Percentiles rank a stretch among this genome's conserved stretches.
Conservation (phyloP, 2,888 invertebrate genomes). For the Caenorhabditis macrosperma region DNA sequence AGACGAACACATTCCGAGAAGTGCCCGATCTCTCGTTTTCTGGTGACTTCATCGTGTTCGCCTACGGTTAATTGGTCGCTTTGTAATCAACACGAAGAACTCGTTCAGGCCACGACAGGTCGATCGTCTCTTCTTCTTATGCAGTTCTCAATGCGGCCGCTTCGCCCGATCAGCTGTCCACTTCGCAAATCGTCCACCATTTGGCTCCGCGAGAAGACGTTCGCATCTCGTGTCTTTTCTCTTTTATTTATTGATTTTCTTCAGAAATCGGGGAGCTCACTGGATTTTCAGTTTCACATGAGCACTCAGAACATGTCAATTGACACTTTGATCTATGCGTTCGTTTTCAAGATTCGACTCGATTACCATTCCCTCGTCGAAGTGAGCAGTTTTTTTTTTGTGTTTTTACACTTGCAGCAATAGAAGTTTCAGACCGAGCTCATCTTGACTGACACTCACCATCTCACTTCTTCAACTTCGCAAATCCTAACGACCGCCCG, state of each 20-base stretch:
- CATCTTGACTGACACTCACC: constrained; percentile 30
- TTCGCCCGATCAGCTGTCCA: constrained; percentile 30
- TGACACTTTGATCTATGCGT: constrained; percentile 32
- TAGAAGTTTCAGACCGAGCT: constrained; percentile 32
- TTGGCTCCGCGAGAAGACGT: constrained; percentile 4
- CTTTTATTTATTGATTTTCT: too few species aligned
- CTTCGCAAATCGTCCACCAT: constrained; percentile 37
- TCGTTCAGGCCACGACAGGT: constrained; percentile 33
- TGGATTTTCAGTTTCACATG: constrained; percentile 40
- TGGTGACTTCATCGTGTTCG: constrained; percentile 52
- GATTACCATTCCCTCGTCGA: constrained; percentile 51
- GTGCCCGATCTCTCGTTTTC: constrained; percentile 55
- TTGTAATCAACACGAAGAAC: not conserved
- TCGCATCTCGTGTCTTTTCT: too few species aligned
- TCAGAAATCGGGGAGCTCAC: not conserved
- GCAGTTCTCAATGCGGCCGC: constrained; percentile 47
- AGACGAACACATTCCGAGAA: constrained; percentile 57
- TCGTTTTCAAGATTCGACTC: constrained; percentile 22
- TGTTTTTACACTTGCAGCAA: not conserved
- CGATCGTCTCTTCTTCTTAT: constrained; percentile 42
- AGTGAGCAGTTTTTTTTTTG: constrained; percentile 7
- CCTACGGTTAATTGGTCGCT: constrained; percentile 2
- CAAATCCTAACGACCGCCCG: constrained; percentile 36
- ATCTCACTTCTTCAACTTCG: constrained; percentile 13
- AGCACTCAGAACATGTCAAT: constrained; percentile 38